Evolutionary conservation across 2,888 invertebrate genomes (phyloP).

Genomic region (Hermaeophaga mercurialis): DNA sequence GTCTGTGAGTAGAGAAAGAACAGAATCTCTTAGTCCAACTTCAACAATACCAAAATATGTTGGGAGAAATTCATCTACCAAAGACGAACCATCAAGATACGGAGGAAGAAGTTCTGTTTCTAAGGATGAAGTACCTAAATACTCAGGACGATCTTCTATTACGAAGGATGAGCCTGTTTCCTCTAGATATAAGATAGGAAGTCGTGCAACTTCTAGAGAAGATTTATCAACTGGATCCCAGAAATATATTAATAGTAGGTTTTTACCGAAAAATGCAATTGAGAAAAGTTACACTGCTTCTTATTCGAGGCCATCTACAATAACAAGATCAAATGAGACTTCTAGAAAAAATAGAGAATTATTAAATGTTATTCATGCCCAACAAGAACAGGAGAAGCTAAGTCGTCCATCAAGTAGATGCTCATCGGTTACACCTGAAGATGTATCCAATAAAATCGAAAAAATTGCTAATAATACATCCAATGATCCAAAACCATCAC

Average conservation of each 20-base stretch:
- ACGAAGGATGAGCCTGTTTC: constrained; percentile 40
- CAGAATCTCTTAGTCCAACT: constrained; percentile 46
- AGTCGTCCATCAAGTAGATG: constrained; percentile 52
- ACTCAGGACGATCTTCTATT: constrained; percentile 38
- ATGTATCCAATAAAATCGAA: constrained; percentile 29
- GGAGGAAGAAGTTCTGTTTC: constrained; percentile 35
- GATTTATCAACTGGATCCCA: constrained; percentile 50
- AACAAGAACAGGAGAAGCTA: constrained; percentile 49
- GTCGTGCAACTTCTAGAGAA: constrained; percentile 49
- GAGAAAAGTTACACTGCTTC: constrained; percentile 55
- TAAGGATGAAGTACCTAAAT: constrained; percentile 42
- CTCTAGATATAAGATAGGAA: constrained; percentile 36
- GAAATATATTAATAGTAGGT: constrained; percentile 56
- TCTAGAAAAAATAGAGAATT: constrained; percentile 55
- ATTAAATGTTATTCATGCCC: constrained; percentile 51
- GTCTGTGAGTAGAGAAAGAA: constrained; percentile 51
- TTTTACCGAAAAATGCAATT: constrained; percentile 56
- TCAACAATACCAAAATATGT: constrained; percentile 47
- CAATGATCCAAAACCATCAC: constrained; percentile 32
- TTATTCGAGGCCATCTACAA: constrained; percentile 50
- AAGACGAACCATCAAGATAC: constrained; percentile 36
- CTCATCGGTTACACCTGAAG: constrained; percentile 50
- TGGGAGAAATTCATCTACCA: constrained; percentile 43
- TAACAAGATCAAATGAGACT: constrained; percentile 50
- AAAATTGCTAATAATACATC: not conserved